Evolutionary conservation across 2,888 invertebrate genomes (phyloP), one percentile per base, ranked within the genome.

Genomic region (Nomada ferruginata): DNA sequence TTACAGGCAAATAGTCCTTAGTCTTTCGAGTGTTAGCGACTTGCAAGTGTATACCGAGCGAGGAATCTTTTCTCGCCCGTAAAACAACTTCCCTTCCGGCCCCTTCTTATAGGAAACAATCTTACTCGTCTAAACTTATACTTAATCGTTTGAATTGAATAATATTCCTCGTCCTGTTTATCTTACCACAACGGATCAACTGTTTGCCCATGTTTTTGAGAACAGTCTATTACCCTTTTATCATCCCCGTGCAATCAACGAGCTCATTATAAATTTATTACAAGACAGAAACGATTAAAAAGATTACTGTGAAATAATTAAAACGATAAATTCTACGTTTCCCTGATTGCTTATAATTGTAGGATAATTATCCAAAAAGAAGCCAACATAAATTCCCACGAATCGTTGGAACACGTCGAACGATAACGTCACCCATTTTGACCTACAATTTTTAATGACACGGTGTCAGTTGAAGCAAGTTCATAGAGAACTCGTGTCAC

Each of bases 131-230:
- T 20, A 13, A 70, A 60, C 26, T 44, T 63, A 36, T 61, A 44
- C 75, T 76, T 55, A 53, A 76, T n/a, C 20, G 70, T 23, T 76
- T 70, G 29, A 76, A 76, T 70, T 76, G 75, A 76, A 76, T 76
- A 61, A 76, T 76, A 76, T 47, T 63, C 61, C 20, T 5, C 75
- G 61, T 76, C 75, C 75, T 63, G 75, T 76, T 74, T 57, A 47
- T 69, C 70, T 59, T 57, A 44, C 23, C 36, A 5, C 42, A 60
- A 68, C 59, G 36, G 20, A 52, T 23, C 47, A 47, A 20, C 29
- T 20, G 29, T 74, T 74, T 59, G 36, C 20, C 73, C 20, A 13
- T 59, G 47, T 74, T n/a, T n/a, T 69, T 9, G 1, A 55, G 20
- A 53, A 55, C 71, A 52, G 10, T 9, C 52, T 18, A n/a, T 71